Conservation (phyloP, 2,113 vertebrate genomes). For the Prochilodus magdalenae region DNA sequence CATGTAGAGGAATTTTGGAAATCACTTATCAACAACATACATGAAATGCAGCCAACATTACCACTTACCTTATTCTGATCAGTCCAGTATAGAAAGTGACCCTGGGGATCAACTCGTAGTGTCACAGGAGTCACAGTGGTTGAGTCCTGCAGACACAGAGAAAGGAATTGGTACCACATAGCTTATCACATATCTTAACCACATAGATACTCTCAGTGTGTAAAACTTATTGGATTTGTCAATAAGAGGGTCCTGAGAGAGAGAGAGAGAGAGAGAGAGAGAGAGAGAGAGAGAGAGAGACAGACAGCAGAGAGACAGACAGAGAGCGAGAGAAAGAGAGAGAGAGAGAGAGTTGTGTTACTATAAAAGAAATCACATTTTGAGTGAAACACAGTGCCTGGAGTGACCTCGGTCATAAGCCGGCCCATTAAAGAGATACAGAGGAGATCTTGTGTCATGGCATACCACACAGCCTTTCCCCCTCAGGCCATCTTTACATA, state of each 20-base stretch:
- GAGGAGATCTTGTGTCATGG: slow-evolving; percentile 1
- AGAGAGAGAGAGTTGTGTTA: not conserved
- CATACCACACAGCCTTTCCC: not conserved
- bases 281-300: not conserved
- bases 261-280: not conserved
- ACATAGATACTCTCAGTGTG: not conserved
- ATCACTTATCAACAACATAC: not conserved
- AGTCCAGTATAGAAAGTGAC: slow-evolving; percentile 97
- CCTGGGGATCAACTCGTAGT: slow-evolving; percentile 90
- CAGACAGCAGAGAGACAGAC: not conserved
- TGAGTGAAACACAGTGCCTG: not conserved
- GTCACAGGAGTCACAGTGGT: slow-evolving; percentile 90
- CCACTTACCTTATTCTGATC: slow-evolving; percentile 95
- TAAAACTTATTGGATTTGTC: not conserved
- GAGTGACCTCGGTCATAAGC: not conserved
- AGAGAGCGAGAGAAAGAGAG: not conserved
- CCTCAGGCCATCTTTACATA: slow-evolving; percentile 13
- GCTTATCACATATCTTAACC: no score
- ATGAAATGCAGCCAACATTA: not conserved
- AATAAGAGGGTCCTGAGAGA: not conserved
- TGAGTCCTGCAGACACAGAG: slow-evolving; percentile 81
- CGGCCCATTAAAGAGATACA: not conserved
- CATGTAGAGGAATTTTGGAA: not conserved
- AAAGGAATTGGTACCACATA: not conserved
- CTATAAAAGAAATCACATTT: not conserved